Evolutionary conservation across 2,113 vertebrate species (phyloP).

Genomic region (Tiliqua scincoides): DNA sequence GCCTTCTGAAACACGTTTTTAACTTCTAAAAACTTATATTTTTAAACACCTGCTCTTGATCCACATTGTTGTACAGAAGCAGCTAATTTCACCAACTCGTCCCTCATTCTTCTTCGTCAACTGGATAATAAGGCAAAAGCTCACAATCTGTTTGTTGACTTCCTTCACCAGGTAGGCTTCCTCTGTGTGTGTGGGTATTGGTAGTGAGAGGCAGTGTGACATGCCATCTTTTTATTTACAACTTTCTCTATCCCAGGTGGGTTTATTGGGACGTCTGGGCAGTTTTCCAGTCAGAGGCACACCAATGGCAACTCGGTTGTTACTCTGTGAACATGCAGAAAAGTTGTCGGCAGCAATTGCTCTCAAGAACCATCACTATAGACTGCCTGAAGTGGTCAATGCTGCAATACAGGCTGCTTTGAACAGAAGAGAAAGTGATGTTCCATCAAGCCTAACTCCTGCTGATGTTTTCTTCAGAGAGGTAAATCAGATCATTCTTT

Average conservation of each 20-base stretch:
- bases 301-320: constrained; percentile 85
- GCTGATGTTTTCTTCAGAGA: constrained; percentile 97
- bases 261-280: constrained; percentile 83
- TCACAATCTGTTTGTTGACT: constrained; percentile 93
- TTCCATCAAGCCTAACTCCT: constrained; percentile 86
- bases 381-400: constrained; percentile 86
- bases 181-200: background rate
- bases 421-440: constrained; percentile 74
- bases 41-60: background rate
- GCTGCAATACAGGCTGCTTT: constrained; percentile 81
- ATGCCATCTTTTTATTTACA: background rate
- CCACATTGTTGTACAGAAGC: constrained; percentile 77
- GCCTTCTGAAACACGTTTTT: background rate
- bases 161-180: constrained; percentile 88
- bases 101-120: constrained; percentile 95
- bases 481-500: constrained; percentile 71
- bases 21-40: background rate
- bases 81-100: constrained; percentile 89
- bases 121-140: constrained; percentile 98
- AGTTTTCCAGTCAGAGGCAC: constrained; percentile 76
- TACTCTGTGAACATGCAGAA: constrained; percentile 94
- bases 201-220: background rate
- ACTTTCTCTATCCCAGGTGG: constrained; percentile 76
- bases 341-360: constrained; percentile 89
- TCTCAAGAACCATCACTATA: constrained; percentile 92